A percentile compares a stretch with the other conserved stretches of the same genome.
Evolutionary conservation across 2,888 invertebrate species (phyloP).

Genomic region (Heliconius ethilla): DNA sequence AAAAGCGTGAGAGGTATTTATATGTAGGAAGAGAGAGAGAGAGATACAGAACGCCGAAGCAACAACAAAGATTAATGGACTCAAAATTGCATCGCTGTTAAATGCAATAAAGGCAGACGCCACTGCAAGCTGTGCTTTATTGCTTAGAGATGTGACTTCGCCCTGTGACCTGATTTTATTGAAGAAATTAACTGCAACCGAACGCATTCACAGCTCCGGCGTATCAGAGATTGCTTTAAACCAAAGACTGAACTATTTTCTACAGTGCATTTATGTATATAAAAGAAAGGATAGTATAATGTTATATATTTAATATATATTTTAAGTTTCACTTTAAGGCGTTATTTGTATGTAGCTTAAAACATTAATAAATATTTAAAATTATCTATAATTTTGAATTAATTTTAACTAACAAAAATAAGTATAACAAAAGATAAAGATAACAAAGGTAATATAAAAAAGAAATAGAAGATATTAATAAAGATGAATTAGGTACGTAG

Average conservation of each 20-base stretch:
- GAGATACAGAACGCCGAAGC: constrained; percentile 62
- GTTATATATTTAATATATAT: neutral
- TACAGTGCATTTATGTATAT: neutral
- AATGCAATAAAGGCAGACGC: constrained; percentile 71
- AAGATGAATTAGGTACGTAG: neutral
- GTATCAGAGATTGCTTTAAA: neutral
- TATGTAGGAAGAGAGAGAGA: constrained; percentile 30
- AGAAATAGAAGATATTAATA: neutral
- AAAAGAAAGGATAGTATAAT: neutral
- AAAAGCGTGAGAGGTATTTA: constrained; percentile 45
- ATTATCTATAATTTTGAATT: neutral
- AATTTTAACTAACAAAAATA: neutral
- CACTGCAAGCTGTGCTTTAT: constrained; percentile 65
- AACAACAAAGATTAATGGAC: constrained; percentile 76
- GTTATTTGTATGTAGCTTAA: neutral
- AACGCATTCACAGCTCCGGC: constrained; percentile 45
- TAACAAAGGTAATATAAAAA: neutral
- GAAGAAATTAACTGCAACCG: constrained; percentile 60
- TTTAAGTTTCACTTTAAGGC: neutral
- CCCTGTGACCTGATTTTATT: constrained; percentile 51
- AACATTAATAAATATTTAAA: neutral
- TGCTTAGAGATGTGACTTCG: constrained; percentile 58
- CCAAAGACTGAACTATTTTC: neutral
- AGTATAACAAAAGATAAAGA: neutral
- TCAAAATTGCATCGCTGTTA: constrained; percentile 76